Evolutionary conservation across 2,797 vertebrate genomes (phyloP), one percentile per base, ranked within the genome.

Genomic region (Pelochelys cantorii): DNA sequence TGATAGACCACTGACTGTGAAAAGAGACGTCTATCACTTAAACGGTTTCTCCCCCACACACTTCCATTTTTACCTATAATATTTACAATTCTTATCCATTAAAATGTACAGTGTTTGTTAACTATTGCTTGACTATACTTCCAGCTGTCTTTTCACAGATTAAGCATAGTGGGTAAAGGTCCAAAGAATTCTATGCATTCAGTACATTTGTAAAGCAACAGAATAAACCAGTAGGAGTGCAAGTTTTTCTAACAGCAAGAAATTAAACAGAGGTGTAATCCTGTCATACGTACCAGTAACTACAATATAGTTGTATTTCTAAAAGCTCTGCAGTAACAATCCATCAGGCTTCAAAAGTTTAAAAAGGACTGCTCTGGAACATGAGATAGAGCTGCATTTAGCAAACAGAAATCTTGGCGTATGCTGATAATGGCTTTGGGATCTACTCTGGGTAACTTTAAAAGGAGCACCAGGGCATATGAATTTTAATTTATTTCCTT

Each of bases 1-100:
- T 94, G 95, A 90, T 56, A 90, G 90, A 94, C 42, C 60, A 86
- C n/a, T 42, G 60, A 80, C 37, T 94, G 59, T 82, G 74, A 95
- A 96, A 94, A 79, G 37, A 93, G 59, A 77, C 31, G 5, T 23
- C 54, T 94, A 94, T 18, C 5, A 60, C 42, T 88, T 84, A 25
- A 54, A 90, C 81, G 1, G 11, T 0, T 37, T 84, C 75, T 34
- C 18, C 78, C 54, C 37, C 53, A 57, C 37, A 74, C 37, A 23
- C 89, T 83, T 87, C 48, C 20, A 20, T 48, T 74, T 94, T 92
- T 85, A 88, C 15, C 42, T 74, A 31, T 60, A 27, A 29, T 29
- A 74, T 53, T 54, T 23, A 42, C 31, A 85, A 48, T 62, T 83
- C 62, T 77, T 60, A 90, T 83, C 29, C 3, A 62, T 91, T 4